These are phyloP conservation scores for Microctonus hyperodae DNA, from an alignment of 2,888 invertebrate species.

Conservation along the genomic window DNA sequence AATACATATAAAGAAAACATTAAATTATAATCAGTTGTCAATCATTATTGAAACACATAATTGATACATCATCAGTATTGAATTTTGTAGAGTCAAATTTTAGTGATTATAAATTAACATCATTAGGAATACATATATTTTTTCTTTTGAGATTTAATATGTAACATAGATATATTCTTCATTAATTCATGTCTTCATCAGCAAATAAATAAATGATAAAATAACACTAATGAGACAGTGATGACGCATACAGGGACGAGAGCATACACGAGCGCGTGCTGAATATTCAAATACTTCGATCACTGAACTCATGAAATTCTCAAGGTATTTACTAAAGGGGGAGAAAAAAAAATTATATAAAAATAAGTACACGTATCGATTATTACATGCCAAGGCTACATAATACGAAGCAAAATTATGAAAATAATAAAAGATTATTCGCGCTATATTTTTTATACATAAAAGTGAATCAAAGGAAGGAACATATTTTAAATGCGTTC, in stretches of 20 bases:
- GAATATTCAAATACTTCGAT: neutral
- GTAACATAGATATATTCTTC: neutral
- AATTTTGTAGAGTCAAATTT: neutral
- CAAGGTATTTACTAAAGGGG: neutral
- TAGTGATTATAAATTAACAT: neutral
- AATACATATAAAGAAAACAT: neutral
- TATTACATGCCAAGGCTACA: conserved; percentile 47
- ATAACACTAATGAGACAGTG: neutral
- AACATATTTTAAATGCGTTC: neutral
- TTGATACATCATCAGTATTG: neutral
- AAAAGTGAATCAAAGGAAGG: neutral
- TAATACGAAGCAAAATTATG: conserved; percentile 30
- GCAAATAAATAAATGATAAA: neutral
- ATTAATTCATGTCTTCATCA: neutral
- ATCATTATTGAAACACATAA: neutral
- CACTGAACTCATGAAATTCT: neutral
- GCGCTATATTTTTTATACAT: conserved; percentile 52
- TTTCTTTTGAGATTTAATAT: neutral
- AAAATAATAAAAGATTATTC: conserved; percentile 52
- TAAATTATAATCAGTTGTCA: neutral
- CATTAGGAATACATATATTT: too few species aligned
- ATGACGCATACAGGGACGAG: neutral
- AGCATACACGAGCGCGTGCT: neutral
- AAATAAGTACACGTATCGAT: conserved; percentile 44
- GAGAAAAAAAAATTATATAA: neutral